Base-by-base conservation (phyloP, 2,113 vertebrate species). In the Lampris incognitus region DNA sequence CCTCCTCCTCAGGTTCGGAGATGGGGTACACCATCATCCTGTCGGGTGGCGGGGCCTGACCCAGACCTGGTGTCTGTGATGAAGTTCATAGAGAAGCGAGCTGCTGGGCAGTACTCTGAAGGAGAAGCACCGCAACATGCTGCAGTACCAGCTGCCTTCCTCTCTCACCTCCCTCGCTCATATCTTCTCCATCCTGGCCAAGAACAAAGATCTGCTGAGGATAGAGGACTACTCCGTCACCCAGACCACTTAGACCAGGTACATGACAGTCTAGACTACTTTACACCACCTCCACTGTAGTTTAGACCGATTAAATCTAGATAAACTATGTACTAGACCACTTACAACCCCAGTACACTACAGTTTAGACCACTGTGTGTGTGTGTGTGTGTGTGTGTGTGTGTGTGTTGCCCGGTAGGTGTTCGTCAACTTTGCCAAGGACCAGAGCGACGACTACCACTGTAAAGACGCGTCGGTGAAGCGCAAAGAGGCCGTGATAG, bases 391-490 rank as follows among this genome's bases (percentile, higher is more conserved):
- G 11, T 55, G 2, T 55, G 11, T 13, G 36, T 49, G 64, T 46
- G 51, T 5, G 63, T 74, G 78, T 83, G 77, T 63, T 91, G 81
- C 50, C 82, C 99, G 98, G 98, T 99, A 99, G 98, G 98, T 99
- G 86, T 99, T 99, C 87, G 97, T 99, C 88, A 99, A 99, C 93
- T 99, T 99, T 85, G 98, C 98, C 57, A 99, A 98, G 94, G 98
- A 99, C 95, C 98, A 99, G 95, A 99, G 97, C 5, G 97, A 99
- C 0, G 98, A 99, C 3, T 97, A 99, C 88, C 95, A 96, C 87
- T 94, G 94, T 69, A 98, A 98, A 90, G 97, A 98, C 86, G 87
- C 92, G 42, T 97, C 96, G 1, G 91, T 98, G 83, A 94, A 96
- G 74, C 95, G 96, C 84, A 96, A 95, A 82, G 96, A 97, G 63